Conservation (phyloP, 2,888 invertebrate genomes). For the Geophilus truncorum region DNA sequence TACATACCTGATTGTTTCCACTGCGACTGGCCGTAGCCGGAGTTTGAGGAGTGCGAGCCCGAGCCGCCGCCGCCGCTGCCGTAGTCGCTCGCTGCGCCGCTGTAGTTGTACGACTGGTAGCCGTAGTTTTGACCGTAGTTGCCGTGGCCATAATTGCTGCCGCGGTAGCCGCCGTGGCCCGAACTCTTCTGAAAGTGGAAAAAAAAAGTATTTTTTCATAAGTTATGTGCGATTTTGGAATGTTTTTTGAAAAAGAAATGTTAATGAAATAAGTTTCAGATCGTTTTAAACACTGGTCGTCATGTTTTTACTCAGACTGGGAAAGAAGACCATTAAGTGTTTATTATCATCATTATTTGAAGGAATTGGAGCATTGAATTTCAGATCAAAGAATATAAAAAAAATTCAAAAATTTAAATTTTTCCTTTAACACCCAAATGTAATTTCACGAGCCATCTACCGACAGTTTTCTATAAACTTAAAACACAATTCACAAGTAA, state of each 20-base stretch:
- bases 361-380: no score
- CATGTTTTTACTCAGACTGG: no score
- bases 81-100: not conserved
- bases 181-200: not conserved
- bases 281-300: no score
- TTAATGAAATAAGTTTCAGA: no score
- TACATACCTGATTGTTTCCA: not conserved
- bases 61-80: not conserved
- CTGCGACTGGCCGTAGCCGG: not conserved
- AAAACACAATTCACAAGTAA: no score
- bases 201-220: not conserved
- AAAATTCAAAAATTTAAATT: not conserved
- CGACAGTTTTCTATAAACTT: no score
- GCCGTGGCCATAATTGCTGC: constrained; percentile 44
- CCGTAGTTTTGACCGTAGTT: constrained; percentile 33
- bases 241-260: no score
- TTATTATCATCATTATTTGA: no score
- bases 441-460: no score
- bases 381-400: not conserved
- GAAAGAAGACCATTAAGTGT: no score
- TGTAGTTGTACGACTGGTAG: not conserved
- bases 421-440: no score
- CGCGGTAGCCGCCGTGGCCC: constrained; percentile 33
- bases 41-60: not conserved
- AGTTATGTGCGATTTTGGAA: no score